Conservation (phyloP, 2,113 vertebrate species). For the Diphyllodes magnificus region DNA sequence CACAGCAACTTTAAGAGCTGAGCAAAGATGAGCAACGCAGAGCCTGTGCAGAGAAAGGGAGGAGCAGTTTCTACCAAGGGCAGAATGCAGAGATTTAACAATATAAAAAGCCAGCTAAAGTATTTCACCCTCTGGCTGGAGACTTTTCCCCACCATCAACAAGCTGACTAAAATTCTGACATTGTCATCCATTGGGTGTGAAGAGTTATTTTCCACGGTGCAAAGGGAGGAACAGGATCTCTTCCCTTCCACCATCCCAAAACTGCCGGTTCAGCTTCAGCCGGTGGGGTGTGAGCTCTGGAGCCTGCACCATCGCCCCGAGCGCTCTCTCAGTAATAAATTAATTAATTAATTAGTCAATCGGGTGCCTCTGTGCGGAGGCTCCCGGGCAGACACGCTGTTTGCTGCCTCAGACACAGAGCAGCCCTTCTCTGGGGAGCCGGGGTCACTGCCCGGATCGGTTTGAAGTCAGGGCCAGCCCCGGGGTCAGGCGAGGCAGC, state of each 20-base stretch:
- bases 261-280: neutral
- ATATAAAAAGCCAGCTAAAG: neutral
- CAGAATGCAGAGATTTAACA: neutral
- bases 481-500: constrained; percentile 1
- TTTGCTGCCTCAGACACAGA: constrained; percentile 26
- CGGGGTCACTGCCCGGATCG: neutral
- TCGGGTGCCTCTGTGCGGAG: constrained; percentile 40
- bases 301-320: neutral
- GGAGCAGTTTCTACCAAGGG: neutral
- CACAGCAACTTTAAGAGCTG: neutral
- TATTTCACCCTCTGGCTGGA: neutral
- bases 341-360: constrained; percentile 63
- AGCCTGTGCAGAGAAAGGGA: neutral
- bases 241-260: neutral
- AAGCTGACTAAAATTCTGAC: neutral
- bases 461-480: neutral
- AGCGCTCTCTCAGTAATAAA: constrained; percentile 35
- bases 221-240: neutral
- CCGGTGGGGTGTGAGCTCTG: neutral
- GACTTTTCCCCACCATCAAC: neutral
- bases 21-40: neutral
- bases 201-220: constrained; percentile 4
- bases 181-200: neutral
- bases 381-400: constrained; percentile 32
- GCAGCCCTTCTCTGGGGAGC: constrained; percentile 33